Base-by-base conservation (phyloP, 2,113 vertebrate species). In the Atherinomorus stipes region DNA sequence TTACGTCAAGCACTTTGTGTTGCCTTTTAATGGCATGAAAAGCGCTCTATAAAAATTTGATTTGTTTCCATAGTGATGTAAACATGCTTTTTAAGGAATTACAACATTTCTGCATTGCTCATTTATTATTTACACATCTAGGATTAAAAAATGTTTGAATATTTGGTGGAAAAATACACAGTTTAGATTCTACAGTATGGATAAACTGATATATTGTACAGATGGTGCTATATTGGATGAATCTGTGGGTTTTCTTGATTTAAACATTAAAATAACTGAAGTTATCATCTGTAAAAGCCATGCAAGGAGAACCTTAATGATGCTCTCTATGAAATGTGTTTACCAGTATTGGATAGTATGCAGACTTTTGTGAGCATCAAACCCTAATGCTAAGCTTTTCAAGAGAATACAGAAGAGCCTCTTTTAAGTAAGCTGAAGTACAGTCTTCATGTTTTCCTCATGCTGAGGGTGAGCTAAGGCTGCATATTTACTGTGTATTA, bases 401-500 rank as follows among this genome's bases (percentile, higher is more conserved):
- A 58, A 21, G 18, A 25, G 19, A 53, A 22, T n/a, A 25, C 38
- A 74, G 38, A 38, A 25, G 22, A 19, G 19, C 18, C 6, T 16
- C 21, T 40, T 65, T 52, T 13, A 53, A 26, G 22, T 2, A 11
- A 40, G 50, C 18, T 21, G 26, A 64, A 64, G 31, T 28, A 69
- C 2, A 45, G 19, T 2, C 38, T 68, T 69, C 37, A 56, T 76
- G 23, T 76, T 69, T 51, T 54, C 40, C 34, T 50, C 50, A 63
- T 37, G 12, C 40, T 5, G 5, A 25, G 7, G 0, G 19, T 22
- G 12, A 66, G 57, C 68, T 60, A 25, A 53, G 61, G 71, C 64
- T 19, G 57, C 13, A 25, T 72, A 34, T 74, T 72, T 11, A 68
- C 54, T 54, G 57, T 68, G 50, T 26, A 61, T 15, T 81, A 50